Evolutionary conservation across 2,113 vertebrate species (phyloP).

Genomic region (Thamnophis sirtalis): DNA sequence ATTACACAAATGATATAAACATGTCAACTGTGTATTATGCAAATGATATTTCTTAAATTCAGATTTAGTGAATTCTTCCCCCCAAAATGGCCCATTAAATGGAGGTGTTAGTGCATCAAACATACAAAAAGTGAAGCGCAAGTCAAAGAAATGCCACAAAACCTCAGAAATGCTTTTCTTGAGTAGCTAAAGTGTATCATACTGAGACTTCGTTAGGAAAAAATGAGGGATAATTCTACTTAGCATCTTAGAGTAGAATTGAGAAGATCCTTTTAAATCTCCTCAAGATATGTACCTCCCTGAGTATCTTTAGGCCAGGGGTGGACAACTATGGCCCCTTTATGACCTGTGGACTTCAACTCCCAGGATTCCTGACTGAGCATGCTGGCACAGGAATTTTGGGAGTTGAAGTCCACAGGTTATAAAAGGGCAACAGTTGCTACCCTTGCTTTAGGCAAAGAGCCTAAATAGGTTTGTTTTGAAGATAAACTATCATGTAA

Average conservation of each 20-base stretch:
- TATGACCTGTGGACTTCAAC: background rate
- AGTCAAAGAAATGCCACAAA: background rate
- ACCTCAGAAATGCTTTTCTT: background rate
- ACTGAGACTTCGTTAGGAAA: background rate
- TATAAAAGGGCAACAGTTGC: background rate
- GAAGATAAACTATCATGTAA: background rate
- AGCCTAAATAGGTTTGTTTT: background rate
- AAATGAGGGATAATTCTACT: background rate
- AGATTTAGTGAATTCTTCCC: background rate
- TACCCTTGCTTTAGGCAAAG: background rate
- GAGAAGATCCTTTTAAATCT: background rate
- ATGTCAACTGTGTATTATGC: background rate
- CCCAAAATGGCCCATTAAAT: background rate
- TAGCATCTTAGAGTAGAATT: background rate
- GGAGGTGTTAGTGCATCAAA: background rate
- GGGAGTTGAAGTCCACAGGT: background rate
- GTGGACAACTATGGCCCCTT: background rate
- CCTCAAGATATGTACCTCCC: background rate
- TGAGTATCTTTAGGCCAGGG: background rate
- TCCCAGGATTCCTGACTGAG: background rate
- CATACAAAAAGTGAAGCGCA: background rate
- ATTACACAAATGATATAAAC: background rate
- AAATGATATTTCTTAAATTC: background rate
- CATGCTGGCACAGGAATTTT: background rate
- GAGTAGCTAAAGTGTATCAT: background rate